A percentile compares a stretch with the other conserved stretches of the same genome.
Evolutionary conservation across 1,140 invertebrate genomes (phyloP).

Genomic region (Bombus breviceps): DNA sequence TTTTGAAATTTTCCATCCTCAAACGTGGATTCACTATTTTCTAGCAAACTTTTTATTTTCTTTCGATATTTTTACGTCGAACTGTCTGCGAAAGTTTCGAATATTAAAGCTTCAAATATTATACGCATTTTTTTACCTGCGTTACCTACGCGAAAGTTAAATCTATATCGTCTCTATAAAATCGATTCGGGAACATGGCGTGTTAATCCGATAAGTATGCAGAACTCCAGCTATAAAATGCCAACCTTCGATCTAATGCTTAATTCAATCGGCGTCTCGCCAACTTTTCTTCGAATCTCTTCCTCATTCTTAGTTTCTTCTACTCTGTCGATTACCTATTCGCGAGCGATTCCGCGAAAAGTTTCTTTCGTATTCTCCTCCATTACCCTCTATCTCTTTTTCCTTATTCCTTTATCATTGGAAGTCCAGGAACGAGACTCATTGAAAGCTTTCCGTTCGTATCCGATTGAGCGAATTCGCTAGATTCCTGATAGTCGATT

Average conservation of each 20-base stretch:
- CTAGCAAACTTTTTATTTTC: too few relatives aligned
- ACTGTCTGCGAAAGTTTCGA: too few relatives aligned
- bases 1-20: too few relatives aligned
- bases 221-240: not conserved
- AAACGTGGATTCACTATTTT: too few relatives aligned
- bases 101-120: too few relatives aligned
- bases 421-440: not conserved
- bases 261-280: conserved; percentile 2
- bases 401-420: not conserved
- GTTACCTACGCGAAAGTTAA: too few relatives aligned
- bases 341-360: not conserved
- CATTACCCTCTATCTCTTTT: too few relatives aligned
- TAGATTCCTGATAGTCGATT: not conserved
- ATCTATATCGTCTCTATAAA: not conserved
- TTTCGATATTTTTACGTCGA: too few relatives aligned
- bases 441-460: not conserved
- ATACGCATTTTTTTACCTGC: not conserved
- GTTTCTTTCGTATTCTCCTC: conserved; percentile 3
- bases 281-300: conserved; percentile 27
- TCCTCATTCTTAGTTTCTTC: conserved; percentile 14
- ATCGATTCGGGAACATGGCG: not conserved
- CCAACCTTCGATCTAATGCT: conserved; percentile 1
- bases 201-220: not conserved
- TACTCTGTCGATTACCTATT: not conserved
- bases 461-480: not conserved